phyloP scores from a whole-genome alignment of 2,888 invertebrate genomes.

The Netelia virgata region DNA sequence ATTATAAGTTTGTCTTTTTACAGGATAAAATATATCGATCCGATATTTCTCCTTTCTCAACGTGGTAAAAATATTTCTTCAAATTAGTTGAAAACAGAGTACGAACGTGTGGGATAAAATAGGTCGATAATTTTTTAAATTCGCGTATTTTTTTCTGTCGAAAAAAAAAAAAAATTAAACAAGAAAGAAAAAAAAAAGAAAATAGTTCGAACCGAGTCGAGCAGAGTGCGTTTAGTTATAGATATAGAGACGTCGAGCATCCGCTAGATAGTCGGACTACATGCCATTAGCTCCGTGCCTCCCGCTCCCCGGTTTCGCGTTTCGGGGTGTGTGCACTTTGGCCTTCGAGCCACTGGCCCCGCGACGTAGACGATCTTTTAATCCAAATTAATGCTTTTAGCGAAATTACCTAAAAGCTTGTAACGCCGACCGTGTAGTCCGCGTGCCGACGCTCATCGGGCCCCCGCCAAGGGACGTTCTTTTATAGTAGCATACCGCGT shows the following conservation, averaged over 20 bases:
- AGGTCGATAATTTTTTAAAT: no score
- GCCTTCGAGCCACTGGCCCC: constrained; percentile 59
- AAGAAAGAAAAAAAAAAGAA: not conserved
- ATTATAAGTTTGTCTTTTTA: no score
- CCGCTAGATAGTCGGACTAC: constrained; percentile 14
- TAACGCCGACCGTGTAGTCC: constrained; percentile 74
- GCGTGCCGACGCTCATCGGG: constrained; percentile 60
- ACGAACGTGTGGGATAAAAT: no score
- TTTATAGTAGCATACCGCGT: constrained; percentile 31
- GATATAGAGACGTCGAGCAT: not conserved
- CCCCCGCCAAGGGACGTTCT: constrained; percentile 2
- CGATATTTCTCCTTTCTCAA: no score
- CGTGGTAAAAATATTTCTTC: no score
- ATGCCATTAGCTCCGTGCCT: constrained; percentile 71
- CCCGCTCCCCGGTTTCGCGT: constrained; percentile 63
- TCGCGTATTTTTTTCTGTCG: not conserved
- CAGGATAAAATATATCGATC: no score
- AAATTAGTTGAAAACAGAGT: no score
- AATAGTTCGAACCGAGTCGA: not conserved
- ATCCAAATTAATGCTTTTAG: constrained; percentile 83
- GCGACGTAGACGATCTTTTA: constrained; percentile 80
- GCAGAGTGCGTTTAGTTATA: not conserved
- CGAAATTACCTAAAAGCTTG: constrained; percentile 81
- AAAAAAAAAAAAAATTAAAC: not conserved
- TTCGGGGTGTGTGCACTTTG: constrained; percentile 71